Percentiles rank a stretch among this genome's conserved stretches.
phyloP scores from a whole-genome alignment of 2,797 vertebrate genomes.

The Arctocebus calabarensis region DNA sequence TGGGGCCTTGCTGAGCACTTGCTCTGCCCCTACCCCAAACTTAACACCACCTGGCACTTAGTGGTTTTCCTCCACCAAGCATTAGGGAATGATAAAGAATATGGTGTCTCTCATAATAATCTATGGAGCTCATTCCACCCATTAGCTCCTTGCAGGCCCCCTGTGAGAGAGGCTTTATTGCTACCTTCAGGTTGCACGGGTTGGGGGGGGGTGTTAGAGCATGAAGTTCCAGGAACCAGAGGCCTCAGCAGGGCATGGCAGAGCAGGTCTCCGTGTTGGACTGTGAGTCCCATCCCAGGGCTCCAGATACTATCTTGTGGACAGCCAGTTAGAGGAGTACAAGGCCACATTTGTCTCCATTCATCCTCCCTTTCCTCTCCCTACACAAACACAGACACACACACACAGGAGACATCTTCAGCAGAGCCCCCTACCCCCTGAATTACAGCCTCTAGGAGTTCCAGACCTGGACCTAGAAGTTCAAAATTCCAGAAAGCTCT shows the following conservation, averaged over 20 bases:
- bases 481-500: neutral
- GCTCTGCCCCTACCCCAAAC: neutral
- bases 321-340: neutral
- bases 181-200: neutral
- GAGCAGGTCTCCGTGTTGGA: neutral
- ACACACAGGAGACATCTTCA: neutral
- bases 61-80: neutral
- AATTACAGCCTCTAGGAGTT: neutral
- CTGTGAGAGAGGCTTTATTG: neutral
- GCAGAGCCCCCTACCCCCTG: neutral
- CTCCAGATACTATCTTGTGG: neutral
- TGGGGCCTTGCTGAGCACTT: neutral
- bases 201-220: neutral
- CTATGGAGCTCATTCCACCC: neutral
- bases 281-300: neutral
- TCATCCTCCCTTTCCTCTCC: neutral
- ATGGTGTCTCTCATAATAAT: neutral
- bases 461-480: neutral
- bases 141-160: constrained; percentile 21
- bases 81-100: neutral
- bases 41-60: constrained; percentile 36
- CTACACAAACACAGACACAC: neutral
- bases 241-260: neutral
- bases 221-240: neutral
- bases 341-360: neutral